A percentile compares a stretch with the other conserved stretches of the same genome.
Evolutionary conservation across 2,797 vertebrate genomes (phyloP).

Genomic region (Manis crassicaudata): DNA sequence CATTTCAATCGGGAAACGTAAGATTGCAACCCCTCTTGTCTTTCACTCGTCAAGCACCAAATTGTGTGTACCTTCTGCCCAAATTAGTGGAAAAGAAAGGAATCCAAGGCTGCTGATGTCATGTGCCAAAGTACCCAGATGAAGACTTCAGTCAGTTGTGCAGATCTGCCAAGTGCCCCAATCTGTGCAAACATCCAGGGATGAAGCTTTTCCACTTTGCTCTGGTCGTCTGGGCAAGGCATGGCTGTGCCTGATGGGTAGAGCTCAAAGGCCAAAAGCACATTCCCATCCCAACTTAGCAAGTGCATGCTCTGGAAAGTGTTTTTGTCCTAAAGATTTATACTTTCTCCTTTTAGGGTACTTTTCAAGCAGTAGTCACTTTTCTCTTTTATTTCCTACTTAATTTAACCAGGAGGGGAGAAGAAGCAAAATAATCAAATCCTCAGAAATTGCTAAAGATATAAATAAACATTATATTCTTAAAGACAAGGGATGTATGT

Average conservation of each 20-base stretch:
- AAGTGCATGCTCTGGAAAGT: neutral
- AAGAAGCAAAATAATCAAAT: neutral
- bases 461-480: neutral
- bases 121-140: conserved; percentile 37
- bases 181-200: conserved; percentile 5
- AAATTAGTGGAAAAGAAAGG: conserved; percentile 29
- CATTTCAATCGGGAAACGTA: neutral
- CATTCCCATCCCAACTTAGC: neutral
- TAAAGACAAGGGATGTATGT: neutral
- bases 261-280: conserved; percentile 6
- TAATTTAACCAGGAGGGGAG: neutral
- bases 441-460: neutral
- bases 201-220: conserved; percentile 5
- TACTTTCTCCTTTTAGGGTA: neutral
- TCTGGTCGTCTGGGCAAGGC: neutral
- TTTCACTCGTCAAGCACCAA: neutral
- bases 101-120: neutral
- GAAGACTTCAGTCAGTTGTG: conserved; percentile 40
- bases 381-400: conserved; percentile 19
- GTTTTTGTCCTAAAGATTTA: neutral
- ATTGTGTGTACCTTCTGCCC: neutral
- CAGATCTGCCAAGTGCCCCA: conserved; percentile 53
- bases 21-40: neutral
- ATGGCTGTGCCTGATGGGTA: neutral
- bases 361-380: neutral